Percentiles rank a stretch among this genome's conserved stretches.
phyloP scores from a whole-genome alignment of 2,113 vertebrate genomes.

The Porphyrio hochstetteri region DNA sequence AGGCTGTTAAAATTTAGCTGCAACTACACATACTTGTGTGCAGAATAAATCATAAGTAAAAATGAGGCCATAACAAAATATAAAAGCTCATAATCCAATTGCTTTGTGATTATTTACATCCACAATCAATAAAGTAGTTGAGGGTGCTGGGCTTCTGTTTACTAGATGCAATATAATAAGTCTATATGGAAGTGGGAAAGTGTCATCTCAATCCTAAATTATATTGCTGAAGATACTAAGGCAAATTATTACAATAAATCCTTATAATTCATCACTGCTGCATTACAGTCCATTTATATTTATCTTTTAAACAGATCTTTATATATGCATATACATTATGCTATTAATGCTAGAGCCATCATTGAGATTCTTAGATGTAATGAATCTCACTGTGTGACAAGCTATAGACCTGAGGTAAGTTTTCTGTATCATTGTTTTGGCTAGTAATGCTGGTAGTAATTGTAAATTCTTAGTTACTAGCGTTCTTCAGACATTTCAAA shows the following conservation, averaged over 20 bases:
- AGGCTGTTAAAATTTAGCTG: neutral
- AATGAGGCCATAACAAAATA: neutral
- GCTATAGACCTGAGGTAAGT: neutral
- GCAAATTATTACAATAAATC: neutral
- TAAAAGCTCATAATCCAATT: neutral
- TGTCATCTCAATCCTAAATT: neutral
- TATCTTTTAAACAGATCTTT: neutral
- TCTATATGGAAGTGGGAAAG: neutral
- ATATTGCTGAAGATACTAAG: rapidly evolving
- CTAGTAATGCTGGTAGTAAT: neutral
- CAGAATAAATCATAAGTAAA: neutral
- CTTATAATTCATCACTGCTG: neutral
- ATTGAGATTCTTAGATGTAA: neutral
- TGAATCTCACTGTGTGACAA: neutral
- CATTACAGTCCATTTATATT: neutral
- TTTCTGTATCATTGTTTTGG: neutral
- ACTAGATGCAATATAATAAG: neutral
- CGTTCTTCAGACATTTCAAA: neutral
- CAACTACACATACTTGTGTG: neutral
- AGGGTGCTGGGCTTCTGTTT: neutral
- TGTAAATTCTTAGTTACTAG: neutral
- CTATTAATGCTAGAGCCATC: neutral
- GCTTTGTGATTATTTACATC: neutral
- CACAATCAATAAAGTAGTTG: neutral
- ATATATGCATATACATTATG: neutral